Conservation (phyloP, 2,113 vertebrate species). For the Oxyruncus cristatus region DNA sequence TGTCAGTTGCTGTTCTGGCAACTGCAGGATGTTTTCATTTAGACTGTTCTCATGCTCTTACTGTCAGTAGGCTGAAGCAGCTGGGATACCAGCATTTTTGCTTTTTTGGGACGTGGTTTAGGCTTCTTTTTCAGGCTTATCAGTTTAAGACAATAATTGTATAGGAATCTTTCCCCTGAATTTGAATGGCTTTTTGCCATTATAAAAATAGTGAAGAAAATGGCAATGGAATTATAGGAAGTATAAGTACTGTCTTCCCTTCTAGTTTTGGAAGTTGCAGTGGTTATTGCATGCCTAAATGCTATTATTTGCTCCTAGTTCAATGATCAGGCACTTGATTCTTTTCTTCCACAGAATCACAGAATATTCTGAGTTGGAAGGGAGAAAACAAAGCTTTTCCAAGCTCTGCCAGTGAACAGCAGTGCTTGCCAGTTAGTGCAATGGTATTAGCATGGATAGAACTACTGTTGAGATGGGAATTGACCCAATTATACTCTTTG, state of each 20-base stretch:
- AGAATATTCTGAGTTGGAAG: neutral
- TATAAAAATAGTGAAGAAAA: neutral
- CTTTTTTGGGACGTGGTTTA: conserved; percentile 18
- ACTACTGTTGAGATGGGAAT: neutral
- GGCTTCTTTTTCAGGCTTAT: neutral
- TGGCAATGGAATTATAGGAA: neutral
- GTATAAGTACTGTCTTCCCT: neutral
- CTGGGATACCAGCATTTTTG: conserved; percentile 39
- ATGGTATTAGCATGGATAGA: neutral
- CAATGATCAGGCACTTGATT: neutral
- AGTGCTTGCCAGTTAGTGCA: neutral
- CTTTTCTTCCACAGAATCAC: neutral
- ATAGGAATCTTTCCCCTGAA: neutral
- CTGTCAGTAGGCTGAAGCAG: conserved; percentile 17
- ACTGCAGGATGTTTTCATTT: neutral
- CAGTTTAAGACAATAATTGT: neutral
- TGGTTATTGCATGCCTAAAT: neutral
- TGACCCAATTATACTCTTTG: neutral
- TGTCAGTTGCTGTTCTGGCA: conserved; percentile 47
- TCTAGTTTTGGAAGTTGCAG: neutral
- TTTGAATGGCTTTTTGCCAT: neutral
- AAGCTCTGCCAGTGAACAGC: neutral
- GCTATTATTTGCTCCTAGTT: neutral
- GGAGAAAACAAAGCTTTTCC: neutral
- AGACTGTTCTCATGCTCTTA: conserved; percentile 11